phyloP scores from a whole-genome alignment of 2,113 vertebrate species.

The Mionectes macconnelli region DNA sequence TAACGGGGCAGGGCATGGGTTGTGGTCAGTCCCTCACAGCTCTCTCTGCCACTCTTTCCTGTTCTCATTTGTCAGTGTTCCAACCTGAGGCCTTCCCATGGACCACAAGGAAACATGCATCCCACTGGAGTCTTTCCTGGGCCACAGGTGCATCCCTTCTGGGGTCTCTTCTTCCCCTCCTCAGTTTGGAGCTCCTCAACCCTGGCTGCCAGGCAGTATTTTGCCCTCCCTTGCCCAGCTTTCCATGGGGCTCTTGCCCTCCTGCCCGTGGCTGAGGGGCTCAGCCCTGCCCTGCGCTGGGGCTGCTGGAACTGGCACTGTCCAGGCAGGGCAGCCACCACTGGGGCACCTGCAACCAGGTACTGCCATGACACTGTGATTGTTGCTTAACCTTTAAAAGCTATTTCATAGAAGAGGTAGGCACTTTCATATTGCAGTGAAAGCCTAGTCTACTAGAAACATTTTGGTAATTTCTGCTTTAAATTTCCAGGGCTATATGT shows the following conservation, averaged over 20 bases:
- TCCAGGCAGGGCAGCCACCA: background rate
- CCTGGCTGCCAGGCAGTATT: background rate
- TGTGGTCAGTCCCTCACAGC: accelerated
- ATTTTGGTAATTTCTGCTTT: background rate
- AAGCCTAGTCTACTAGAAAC: background rate
- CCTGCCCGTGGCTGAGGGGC: background rate
- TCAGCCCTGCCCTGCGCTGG: background rate
- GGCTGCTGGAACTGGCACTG: background rate
- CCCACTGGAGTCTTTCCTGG: background rate
- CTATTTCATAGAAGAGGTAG: background rate
- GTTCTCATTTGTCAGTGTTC: background rate
- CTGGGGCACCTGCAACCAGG: background rate
- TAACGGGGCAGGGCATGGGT: background rate
- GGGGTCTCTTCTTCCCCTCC: background rate
- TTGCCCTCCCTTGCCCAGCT: background rate
- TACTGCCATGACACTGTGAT: background rate
- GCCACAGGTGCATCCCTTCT: too few species aligned
- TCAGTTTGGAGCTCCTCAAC: background rate
- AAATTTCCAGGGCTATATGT: background rate
- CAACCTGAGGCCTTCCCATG: background rate
- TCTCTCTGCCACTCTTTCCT: background rate
- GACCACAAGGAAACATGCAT: background rate
- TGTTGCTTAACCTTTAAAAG: background rate
- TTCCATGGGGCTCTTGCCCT: background rate
- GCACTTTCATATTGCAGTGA: background rate